Evolutionary conservation across 2,888 invertebrate species (phyloP).

Genomic region (Erpobdella octoculata): DNA sequence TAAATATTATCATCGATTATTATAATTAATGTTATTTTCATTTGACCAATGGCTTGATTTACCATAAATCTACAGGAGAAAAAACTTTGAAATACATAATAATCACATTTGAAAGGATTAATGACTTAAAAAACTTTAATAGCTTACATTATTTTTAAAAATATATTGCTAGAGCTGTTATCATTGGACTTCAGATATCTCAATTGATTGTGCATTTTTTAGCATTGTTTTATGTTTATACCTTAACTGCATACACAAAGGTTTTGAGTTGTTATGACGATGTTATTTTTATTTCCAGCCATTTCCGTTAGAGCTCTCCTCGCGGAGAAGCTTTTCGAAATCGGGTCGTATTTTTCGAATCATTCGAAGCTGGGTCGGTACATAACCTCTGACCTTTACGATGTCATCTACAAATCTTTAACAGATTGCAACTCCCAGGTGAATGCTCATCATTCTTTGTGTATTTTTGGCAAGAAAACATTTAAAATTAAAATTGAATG

Average conservation of each 20-base stretch:
- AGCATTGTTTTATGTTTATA: neutral
- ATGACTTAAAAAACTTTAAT: no score
- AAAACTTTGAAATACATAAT: no score
- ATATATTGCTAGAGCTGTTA: no score
- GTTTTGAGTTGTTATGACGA: no score
- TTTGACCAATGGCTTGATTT: no score
- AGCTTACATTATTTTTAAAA: no score
- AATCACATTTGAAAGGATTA: no score
- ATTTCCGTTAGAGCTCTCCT: slow-evolving; percentile 14
- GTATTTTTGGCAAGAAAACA: neutral
- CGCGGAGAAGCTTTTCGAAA: slow-evolving; percentile 18
- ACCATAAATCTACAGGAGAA: no score
- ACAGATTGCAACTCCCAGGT: slow-evolving; percentile 18
- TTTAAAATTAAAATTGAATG: no score
- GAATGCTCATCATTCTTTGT: no score
- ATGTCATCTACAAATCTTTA: slow-evolving; percentile 15
- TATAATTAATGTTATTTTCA: neutral
- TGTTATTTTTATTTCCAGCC: neutral
- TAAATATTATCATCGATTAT: no score
- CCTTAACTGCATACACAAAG: neutral
- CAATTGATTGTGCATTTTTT: neutral
- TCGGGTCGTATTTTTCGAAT: slow-evolving; percentile 22
- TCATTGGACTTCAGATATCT: no score
- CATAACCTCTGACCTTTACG: slow-evolving; percentile 25
- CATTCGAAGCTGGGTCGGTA: slow-evolving; percentile 22